phyloP scores from a whole-genome alignment of 2,797 vertebrate species.

The Oryzias sinensis region DNA sequence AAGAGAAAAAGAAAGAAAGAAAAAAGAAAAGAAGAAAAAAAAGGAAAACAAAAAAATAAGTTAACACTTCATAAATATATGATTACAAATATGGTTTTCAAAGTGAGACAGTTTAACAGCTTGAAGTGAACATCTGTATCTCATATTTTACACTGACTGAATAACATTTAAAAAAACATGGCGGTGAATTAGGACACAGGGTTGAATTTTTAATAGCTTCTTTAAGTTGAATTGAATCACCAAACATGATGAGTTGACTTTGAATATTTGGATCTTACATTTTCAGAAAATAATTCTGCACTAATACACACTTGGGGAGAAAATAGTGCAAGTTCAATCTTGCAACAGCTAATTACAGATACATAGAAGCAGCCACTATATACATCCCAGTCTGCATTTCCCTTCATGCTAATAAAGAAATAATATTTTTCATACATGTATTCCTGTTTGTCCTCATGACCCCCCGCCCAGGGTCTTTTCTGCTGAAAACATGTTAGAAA shows the following conservation, averaged over 20 bases:
- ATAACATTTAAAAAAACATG: neutral
- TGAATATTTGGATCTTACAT: too few relatives aligned
- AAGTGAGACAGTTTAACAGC: conserved; percentile 8
- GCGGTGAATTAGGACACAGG: neutral
- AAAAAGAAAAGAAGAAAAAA: too few relatives aligned
- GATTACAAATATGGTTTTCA: conserved; percentile 9
- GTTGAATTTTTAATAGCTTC: too few relatives aligned
- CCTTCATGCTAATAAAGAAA: conserved; percentile 58
- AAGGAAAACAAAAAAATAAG: too few relatives aligned
- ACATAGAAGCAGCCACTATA: neutral
- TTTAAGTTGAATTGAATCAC: too few relatives aligned
- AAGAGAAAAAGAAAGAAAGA: too few relatives aligned
- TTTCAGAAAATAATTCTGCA: too few relatives aligned
- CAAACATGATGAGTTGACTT: too few relatives aligned
- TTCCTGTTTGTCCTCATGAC: conserved; percentile 37
- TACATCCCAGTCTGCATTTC: conserved; percentile 31
- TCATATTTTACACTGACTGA: neutral
- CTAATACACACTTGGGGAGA: neutral
- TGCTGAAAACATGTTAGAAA: conserved; percentile 67
- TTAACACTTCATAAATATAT: conserved; percentile 5
- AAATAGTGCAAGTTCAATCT: neutral
- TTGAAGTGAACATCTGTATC: neutral
- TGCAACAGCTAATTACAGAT: neutral
- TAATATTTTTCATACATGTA: conserved; percentile 51
- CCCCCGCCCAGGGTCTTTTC: conserved; percentile 37